These are phyloP conservation scores for Cercopithecus mona DNA, from an alignment of 2,113 vertebrate genomes.

Conservation along the genomic window DNA sequence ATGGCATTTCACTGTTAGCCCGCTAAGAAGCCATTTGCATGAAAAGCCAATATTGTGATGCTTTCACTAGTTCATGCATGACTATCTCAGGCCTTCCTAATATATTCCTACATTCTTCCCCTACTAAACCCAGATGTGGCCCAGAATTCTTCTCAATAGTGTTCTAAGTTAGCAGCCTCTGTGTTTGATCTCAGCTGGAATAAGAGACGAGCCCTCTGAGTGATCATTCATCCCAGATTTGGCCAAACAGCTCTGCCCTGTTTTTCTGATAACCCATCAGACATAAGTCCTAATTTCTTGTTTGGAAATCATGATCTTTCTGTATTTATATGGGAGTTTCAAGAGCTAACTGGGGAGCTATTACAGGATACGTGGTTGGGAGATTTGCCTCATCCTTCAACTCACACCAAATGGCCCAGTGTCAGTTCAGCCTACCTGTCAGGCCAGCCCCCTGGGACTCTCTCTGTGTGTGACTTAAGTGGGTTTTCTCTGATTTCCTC, in stretches of 20 bases:
- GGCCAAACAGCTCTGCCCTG: neutral
- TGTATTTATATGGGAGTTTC: neutral
- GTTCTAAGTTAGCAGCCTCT: neutral
- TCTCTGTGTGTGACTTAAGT: neutral
- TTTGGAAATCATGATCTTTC: constrained; percentile 3
- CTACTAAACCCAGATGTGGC: neutral
- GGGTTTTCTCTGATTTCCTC: constrained; percentile 3
- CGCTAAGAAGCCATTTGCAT: constrained; percentile 1
- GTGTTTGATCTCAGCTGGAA: constrained; percentile 6
- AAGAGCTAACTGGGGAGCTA: neutral
- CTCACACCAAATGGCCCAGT: neutral
- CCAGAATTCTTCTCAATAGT: neutral
- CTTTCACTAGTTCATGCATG: neutral
- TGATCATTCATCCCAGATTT: neutral
- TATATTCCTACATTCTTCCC: neutral
- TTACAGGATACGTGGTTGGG: neutral
- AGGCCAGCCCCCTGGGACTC: neutral
- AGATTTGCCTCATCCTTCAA: neutral
- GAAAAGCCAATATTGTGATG: neutral
- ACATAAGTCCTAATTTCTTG: neutral
- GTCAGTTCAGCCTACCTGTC: neutral
- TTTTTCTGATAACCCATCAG: constrained; percentile 23
- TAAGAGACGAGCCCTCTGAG: neutral
- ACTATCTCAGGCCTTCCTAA: neutral
- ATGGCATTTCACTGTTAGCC: neutral